Evolutionary conservation across 2,113 vertebrate genomes (phyloP).

Genomic region (Phycodurus eques): DNA sequence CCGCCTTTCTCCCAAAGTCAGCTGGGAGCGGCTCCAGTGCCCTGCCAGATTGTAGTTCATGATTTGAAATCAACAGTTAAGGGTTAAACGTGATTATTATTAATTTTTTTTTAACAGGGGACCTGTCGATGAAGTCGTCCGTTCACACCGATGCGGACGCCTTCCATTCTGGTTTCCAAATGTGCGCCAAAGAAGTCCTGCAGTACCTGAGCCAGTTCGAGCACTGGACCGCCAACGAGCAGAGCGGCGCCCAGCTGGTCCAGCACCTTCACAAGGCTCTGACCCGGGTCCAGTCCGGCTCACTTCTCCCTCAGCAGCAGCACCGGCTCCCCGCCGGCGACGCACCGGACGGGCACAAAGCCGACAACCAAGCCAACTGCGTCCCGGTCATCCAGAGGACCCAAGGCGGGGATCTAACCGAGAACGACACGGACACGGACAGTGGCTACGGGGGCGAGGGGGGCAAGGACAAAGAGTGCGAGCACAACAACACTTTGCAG

Average conservation of each 20-base stretch:
- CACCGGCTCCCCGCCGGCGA: slow-evolving; percentile 71
- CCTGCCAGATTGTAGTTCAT: too few species aligned
- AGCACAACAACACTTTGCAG: slow-evolving; percentile 40
- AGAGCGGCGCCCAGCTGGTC: slow-evolving; percentile 87
- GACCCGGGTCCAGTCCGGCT: slow-evolving; percentile 78
- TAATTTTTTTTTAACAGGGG: slow-evolving; percentile 70
- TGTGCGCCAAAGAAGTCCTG: slow-evolving; percentile 93
- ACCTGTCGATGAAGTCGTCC: slow-evolving; percentile 82
- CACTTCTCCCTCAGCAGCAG: slow-evolving; percentile 62
- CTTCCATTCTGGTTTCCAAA: slow-evolving; percentile 93
- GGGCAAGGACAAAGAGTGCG: slow-evolving; percentile 65
- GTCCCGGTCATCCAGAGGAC: slow-evolving; percentile 96
- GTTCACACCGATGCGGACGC: slow-evolving; percentile 87
- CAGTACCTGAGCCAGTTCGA: slow-evolving; percentile 89
- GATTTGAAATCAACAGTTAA: neutral
- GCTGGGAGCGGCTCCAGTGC: too few species aligned
- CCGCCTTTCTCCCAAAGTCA: too few species aligned
- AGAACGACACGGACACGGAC: slow-evolving; percentile 95
- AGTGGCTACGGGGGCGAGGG: slow-evolving; percentile 93
- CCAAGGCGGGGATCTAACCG: slow-evolving; percentile 82
- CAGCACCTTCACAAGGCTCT: slow-evolving; percentile 86
- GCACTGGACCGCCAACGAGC: slow-evolving; percentile 88
- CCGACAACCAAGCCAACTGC: slow-evolving; percentile 83
- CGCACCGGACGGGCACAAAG: slow-evolving; percentile 68
- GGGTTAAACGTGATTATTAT: neutral